A percentile compares a stretch with the other conserved stretches of the same genome.
phyloP scores from a whole-genome alignment of 2,113 vertebrate species.

The Dolichallabes microphthalmus region DNA sequence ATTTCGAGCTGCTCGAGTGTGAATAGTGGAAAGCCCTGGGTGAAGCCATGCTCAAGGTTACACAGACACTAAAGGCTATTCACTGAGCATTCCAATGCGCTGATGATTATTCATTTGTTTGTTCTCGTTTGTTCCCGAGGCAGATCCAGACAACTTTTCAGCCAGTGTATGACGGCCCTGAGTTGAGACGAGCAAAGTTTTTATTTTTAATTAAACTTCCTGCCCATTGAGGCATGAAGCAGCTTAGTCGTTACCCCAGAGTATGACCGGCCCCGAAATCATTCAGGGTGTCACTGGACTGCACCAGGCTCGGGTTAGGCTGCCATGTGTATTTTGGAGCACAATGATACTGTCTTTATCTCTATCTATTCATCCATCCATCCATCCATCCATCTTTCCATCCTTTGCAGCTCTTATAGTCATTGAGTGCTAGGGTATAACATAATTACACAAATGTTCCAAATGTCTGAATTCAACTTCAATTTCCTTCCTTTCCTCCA shows the following conservation, averaged over 20 bases:
- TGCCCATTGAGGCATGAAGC: neutral
- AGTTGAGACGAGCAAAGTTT: neutral
- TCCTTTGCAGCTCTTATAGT: no score
- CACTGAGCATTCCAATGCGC: neutral
- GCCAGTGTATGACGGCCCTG: neutral
- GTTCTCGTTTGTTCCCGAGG: neutral
- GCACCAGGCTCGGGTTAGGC: neutral
- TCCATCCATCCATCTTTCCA: neutral
- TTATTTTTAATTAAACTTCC: neutral
- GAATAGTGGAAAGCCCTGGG: neutral
- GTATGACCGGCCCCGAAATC: neutral
- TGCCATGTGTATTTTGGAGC: neutral
- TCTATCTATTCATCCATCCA: neutral
- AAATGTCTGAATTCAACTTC: no score
- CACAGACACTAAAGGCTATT: neutral
- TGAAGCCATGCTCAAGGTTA: neutral
- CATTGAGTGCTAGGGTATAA: no score
- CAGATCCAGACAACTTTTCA: neutral
- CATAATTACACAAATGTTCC: no score
- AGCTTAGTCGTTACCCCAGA: neutral
- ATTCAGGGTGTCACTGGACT: neutral
- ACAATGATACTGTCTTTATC: neutral
- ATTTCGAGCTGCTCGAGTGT: constrained; percentile 14
- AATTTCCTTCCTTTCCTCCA: no score
- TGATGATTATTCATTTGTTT: constrained; percentile 20